Percentiles rank a stretch among this genome's conserved stretches.
phyloP scores from a whole-genome alignment of 2,797 vertebrate species.

The Gallinago solitaria region DNA sequence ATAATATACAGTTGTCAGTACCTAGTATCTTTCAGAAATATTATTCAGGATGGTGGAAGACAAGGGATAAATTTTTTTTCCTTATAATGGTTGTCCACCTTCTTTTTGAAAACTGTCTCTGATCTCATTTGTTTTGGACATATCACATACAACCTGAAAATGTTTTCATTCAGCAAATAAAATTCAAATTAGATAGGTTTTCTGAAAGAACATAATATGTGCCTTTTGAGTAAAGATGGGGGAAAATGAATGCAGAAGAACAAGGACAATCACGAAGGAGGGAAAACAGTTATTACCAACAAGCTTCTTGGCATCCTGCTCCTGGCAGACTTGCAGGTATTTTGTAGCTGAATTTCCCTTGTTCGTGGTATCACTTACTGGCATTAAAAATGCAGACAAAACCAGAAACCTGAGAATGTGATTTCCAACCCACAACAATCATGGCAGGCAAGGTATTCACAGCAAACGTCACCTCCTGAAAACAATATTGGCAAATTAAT shows the following conservation, averaged over 20 bases:
- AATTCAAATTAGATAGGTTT: not conserved
- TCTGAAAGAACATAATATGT: not conserved
- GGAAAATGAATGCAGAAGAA: not conserved
- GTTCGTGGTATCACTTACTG: not conserved
- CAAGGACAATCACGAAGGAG: not conserved
- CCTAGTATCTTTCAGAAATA: not conserved
- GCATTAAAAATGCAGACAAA: not conserved
- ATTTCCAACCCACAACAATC: not conserved
- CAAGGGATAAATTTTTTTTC: not conserved
- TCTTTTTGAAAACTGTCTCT: not conserved
- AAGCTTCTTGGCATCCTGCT: not conserved
- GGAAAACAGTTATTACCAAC: not conserved
- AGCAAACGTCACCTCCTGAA: not conserved
- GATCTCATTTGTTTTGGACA: not conserved
- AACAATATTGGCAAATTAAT: not conserved
- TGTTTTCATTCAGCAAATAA: not conserved
- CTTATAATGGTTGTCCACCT: not conserved
- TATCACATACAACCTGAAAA: not conserved
- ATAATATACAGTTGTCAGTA: not conserved
- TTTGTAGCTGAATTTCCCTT: not conserved
- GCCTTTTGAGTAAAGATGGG: not conserved
- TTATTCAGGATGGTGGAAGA: not conserved
- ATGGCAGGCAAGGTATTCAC: not conserved
- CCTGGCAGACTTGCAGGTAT: not conserved
- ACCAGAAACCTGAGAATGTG: not conserved